Evolutionary conservation across 2,797 vertebrate species (phyloP).

Genomic region (Alca torda): DNA sequence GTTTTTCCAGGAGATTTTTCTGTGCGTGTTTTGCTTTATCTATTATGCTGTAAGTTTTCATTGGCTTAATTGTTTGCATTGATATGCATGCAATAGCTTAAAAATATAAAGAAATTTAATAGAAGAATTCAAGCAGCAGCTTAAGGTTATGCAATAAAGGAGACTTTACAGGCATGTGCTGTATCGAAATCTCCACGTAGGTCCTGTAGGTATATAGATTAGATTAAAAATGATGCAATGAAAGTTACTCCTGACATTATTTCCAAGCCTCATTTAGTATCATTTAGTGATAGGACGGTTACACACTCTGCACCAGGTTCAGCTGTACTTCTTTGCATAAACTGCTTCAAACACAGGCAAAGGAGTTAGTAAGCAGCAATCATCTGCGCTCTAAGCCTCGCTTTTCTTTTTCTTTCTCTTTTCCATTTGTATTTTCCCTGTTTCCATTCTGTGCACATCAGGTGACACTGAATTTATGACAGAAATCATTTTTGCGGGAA

Average conservation of each 20-base stretch:
- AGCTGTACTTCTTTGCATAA: not conserved
- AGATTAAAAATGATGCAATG: not conserved
- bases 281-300: not conserved
- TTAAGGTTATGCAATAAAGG: not conserved
- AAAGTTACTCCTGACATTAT: not conserved
- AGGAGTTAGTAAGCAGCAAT: not conserved
- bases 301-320: not conserved
- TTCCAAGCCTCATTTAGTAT: not conserved
- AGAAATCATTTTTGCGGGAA: not conserved
- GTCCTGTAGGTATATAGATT: not conserved
- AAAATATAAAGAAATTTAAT: slow-evolving; percentile 8
- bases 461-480: not conserved
- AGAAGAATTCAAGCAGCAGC: not conserved
- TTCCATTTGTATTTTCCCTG: not conserved
- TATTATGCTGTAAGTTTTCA: not conserved
- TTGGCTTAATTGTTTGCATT: not conserved
- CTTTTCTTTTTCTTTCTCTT: not conserved
- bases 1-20: not conserved
- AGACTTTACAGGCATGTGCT: not conserved
- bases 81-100: not conserved
- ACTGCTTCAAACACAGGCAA: not conserved
- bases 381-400: not conserved
- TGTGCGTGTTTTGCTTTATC: not conserved
- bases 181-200: not conserved
- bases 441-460: not conserved